Percentiles rank a stretch among this genome's conserved stretches.
Conservation (phyloP, 2,888 invertebrate genomes). For the Troides aeacus region DNA sequence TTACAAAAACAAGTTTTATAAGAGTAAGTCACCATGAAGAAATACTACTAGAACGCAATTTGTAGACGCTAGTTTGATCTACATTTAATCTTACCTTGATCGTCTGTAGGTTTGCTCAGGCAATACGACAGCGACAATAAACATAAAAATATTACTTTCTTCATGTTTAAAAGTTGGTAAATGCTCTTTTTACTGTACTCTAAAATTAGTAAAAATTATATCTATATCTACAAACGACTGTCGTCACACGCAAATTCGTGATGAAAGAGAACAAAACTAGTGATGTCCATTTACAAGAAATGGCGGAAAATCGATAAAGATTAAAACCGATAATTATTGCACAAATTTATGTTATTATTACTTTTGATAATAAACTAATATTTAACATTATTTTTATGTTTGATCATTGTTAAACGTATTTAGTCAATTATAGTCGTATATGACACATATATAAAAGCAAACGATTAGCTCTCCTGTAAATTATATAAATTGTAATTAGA, state of each 20-base stretch:
- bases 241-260: slow-evolving; percentile 27
- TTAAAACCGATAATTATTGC: slow-evolving; percentile 1
- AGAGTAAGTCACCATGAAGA: slow-evolving; percentile 43
- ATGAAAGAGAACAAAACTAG: slow-evolving; percentile 15
- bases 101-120: slow-evolving; percentile 45
- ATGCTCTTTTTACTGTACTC: slow-evolving; percentile 24
- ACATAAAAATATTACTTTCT: slow-evolving; percentile 63
- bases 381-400: too few relatives aligned
- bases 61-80: slow-evolving; percentile 38
- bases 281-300: slow-evolving; percentile 4
- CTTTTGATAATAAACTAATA: too few relatives aligned
- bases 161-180: slow-evolving; percentile 50
- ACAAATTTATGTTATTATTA: not conserved
- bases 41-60: slow-evolving; percentile 50
- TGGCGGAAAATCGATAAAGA: not conserved
- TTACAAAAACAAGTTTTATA: slow-evolving; percentile 45
- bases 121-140: slow-evolving; percentile 59
- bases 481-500: too few relatives aligned
- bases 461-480: too few relatives aligned
- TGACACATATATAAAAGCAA: too few relatives aligned
- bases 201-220: slow-evolving; percentile 22
- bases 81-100: slow-evolving; percentile 48
- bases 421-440: too few relatives aligned
- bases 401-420: too few relatives aligned
- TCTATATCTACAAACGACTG: slow-evolving; percentile 14